Conservation (phyloP, 2,888 invertebrate genomes). For the Acanthopleura granulata region DNA sequence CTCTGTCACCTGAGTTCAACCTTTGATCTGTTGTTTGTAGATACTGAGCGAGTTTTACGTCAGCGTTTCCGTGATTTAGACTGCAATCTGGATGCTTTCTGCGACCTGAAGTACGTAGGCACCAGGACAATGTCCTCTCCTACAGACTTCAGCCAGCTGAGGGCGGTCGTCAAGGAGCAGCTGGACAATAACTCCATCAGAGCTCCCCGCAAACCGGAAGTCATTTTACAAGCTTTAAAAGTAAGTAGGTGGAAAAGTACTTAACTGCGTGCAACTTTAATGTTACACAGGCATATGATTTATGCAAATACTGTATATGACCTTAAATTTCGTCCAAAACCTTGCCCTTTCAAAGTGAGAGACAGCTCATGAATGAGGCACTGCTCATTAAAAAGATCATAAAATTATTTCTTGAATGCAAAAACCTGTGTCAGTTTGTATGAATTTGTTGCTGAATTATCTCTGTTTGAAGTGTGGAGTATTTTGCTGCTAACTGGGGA, state of each 20-base stretch:
- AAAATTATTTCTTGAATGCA: too few relatives aligned
- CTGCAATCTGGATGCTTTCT: constrained; percentile 80
- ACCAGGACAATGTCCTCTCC: constrained; percentile 56
- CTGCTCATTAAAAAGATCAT: too few relatives aligned
- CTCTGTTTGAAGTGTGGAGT: too few relatives aligned
- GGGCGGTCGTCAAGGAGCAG: constrained; percentile 75
- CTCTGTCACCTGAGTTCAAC: too few relatives aligned
- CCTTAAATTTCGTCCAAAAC: too few relatives aligned
- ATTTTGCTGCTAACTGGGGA: too few relatives aligned
- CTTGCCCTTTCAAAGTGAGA: too few relatives aligned
- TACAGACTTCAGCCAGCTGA: constrained; percentile 77
- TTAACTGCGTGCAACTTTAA: neutral
- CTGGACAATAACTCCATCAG: constrained; percentile 80
- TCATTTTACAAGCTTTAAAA: constrained; percentile 79
- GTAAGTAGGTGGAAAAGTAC: constrained; percentile 62
- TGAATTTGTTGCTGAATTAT: too few relatives aligned
- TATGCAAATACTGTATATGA: too few relatives aligned
- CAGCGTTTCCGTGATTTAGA: constrained; percentile 76
- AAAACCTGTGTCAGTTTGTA: too few relatives aligned
- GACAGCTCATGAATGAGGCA: too few relatives aligned
- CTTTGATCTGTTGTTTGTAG: neutral
- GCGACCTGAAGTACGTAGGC: constrained; percentile 74
- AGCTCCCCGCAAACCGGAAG: constrained; percentile 77
- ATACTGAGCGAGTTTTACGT: constrained; percentile 66
- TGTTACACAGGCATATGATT: neutral